Base-by-base conservation (phyloP, 2,797 vertebrate species). In the Spea hammondii region DNA sequence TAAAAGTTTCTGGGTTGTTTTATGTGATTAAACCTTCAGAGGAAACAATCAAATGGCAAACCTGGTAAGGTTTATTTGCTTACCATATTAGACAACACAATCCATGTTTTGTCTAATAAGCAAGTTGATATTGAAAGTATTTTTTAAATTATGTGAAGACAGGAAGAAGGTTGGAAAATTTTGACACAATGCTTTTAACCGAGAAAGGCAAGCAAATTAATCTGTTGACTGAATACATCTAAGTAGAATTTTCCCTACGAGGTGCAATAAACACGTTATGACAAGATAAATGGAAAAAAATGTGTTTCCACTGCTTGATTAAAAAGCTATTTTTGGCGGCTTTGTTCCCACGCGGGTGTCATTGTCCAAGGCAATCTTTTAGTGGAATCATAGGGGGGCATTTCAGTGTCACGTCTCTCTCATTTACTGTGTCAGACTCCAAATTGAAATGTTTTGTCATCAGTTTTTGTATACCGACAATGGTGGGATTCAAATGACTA, bases 371-470 rank as follows among this genome's bases (percentile, higher is more conserved):
- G 50, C 72, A 73, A 82, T 82, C 69, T 74, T 53, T 5, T 50
- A 11, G 17, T 70, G 55, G 68, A 68, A 73, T 82, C 70, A 65
- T 51, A 32, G 55, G 70, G 77, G 79, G 74, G 79, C 75, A 73
- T 72, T 60, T 32, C 10, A 10, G 65, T 76, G 79, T 77, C 74
- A 73, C 64, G 8, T 55, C 74, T 65, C 74, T 54, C n/a, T 77
- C 72, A 69, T 77, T 75, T 73, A 62, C 67, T 45, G 32, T 75
- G 57, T 81, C 54, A 70, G 67, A 64, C 47, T 76, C 14, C 60
- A 14, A 17, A 44, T 46, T 77, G 79, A 82, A 82, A 82, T 49
- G 65, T 82, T 77, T 73, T 82, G 79, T 82, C 79, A 82, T 70
- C 74, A 66, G 79, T 67, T 82, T 82, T 82, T 82, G 70, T 82